Evolutionary conservation across 2,888 invertebrate species (phyloP).

Genomic region (Boloria selene): DNA sequence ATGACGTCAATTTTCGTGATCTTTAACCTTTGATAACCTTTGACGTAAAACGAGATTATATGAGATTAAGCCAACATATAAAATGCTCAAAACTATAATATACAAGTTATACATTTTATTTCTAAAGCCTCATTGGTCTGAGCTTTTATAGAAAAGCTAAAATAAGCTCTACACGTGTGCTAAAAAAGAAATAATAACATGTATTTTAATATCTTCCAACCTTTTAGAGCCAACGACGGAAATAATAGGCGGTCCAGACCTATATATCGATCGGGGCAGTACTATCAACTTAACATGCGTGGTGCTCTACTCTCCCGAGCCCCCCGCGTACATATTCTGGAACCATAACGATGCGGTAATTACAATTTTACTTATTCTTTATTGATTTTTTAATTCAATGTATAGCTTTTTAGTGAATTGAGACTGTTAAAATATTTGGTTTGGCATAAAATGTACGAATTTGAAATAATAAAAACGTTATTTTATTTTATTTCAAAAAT

Average conservation of each 20-base stretch:
- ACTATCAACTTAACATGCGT: conserved; percentile 97
- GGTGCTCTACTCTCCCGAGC: conserved; percentile 94
- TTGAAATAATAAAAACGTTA: too few relatives aligned
- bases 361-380: conserved; percentile 23
- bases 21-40: too few relatives aligned
- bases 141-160: too few relatives aligned
- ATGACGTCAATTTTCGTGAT: too few relatives aligned
- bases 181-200: conserved; percentile 16
- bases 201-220: conserved; percentile 41
- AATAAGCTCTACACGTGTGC: neutral
- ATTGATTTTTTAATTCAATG: neutral
- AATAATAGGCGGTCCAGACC: conserved; percentile 94
- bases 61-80: too few relatives aligned
- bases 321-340: conserved; percentile 97
- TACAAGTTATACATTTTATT: neutral
- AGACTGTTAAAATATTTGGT: neutral
- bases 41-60: too few relatives aligned
- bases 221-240: conserved; percentile 94
- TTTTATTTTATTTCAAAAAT: too few relatives aligned
- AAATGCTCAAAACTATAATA: too few relatives aligned
- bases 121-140: too few relatives aligned
- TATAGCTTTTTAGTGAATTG: neutral
- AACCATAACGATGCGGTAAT: conserved; percentile 95
- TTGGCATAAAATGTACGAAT: too few relatives aligned
- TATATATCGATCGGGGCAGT: conserved; percentile 95